A percentile compares a stretch with the other conserved stretches of the same genome.
Evolutionary conservation across 2,797 vertebrate species (phyloP).

Genomic region (Xiphophorus birchmanni): DNA sequence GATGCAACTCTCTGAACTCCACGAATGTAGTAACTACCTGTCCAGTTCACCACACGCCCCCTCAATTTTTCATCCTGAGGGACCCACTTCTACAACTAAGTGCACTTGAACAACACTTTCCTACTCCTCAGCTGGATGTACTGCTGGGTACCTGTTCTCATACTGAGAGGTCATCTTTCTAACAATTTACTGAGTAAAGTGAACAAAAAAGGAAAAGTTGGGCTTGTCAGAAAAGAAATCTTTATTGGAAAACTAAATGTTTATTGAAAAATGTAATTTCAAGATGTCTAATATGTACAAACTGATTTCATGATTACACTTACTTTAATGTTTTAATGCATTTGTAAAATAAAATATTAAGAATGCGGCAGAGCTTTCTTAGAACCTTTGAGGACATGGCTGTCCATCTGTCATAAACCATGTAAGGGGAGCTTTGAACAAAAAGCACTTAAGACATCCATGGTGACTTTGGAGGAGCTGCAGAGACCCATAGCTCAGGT

Average conservation of each 20-base stretch:
- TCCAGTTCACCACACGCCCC: neutral
- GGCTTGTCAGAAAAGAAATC: neutral
- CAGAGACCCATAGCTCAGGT: neutral
- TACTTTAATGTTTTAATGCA: neutral
- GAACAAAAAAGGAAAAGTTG: constrained; percentile 4
- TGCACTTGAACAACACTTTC: constrained; percentile 25
- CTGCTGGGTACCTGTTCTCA: neutral
- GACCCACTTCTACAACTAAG: constrained; percentile 12
- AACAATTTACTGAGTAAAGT: constrained; percentile 3
- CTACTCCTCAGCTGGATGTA: neutral
- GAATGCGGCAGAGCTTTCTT: neutral
- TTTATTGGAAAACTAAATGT: neutral
- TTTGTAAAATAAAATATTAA: neutral
- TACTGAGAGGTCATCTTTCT: constrained; percentile 9
- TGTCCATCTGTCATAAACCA: neutral
- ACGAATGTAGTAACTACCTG: constrained; percentile 1
- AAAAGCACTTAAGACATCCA: neutral
- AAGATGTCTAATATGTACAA: neutral
- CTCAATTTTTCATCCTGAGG: neutral
- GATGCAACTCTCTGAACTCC: neutral
- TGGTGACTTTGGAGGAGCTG: neutral
- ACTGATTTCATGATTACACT: neutral
- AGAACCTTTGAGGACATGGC: neutral
- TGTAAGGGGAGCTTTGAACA: neutral
- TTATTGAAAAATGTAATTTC: neutral